Conservation (phyloP, 2,888 invertebrate species). For the Epinotia demarniana region DNA sequence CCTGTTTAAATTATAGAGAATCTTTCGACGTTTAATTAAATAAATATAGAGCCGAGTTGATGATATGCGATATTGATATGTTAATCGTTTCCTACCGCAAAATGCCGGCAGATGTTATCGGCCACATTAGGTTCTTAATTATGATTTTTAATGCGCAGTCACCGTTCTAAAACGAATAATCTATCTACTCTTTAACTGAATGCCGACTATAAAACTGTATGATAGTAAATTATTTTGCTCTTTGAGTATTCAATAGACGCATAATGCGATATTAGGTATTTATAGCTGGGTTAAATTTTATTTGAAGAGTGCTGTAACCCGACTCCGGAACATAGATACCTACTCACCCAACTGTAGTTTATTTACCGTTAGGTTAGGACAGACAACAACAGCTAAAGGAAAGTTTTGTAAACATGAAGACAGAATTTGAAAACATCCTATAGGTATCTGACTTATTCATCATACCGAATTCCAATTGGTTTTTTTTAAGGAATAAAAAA, state of each 20-base stretch:
- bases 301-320: neutral
- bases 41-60: slow-evolving; percentile 3
- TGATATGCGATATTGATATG: slow-evolving; percentile 21
- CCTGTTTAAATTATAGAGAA: neutral
- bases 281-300: neutral
- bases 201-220: slow-evolving; percentile 15
- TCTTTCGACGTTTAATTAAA: neutral
- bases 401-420: neutral
- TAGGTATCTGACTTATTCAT: too few species aligned
- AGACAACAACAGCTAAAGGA: neutral
- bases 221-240: neutral
- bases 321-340: neutral
- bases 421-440: too few species aligned
- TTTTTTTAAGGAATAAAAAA: too few species aligned
- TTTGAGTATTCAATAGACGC: neutral
- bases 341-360: too few species aligned
- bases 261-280: neutral
- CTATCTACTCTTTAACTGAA: neutral
- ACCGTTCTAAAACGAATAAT: slow-evolving; percentile 31
- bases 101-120: slow-evolving; percentile 27
- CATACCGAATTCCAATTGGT: too few species aligned
- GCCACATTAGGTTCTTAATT: slow-evolving; percentile 32
- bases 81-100: slow-evolving; percentile 14
- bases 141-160: slow-evolving; percentile 13
- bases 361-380: too few species aligned